These are phyloP conservation scores for Ictalurus punctatus DNA, from an alignment of 2,113 vertebrate genomes.

Conservation along the genomic window DNA sequence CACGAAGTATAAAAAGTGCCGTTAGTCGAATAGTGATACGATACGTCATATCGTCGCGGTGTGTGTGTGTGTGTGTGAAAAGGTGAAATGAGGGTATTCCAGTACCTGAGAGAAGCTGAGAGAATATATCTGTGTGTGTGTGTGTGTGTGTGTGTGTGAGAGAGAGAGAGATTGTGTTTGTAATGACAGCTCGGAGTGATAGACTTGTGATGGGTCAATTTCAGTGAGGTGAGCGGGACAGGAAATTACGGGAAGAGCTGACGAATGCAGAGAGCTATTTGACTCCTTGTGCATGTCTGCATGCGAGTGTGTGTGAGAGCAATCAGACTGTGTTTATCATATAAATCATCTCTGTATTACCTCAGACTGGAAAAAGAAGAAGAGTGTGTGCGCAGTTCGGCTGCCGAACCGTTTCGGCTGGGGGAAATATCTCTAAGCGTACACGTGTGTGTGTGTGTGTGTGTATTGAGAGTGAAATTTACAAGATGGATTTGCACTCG, in stretches of 20 bases:
- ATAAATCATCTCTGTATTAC: conserved; percentile 50
- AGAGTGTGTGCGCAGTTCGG: background rate
- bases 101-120: conserved; percentile 1
- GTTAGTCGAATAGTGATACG: background rate
- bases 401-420: background rate
- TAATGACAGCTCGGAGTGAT: conserved; percentile 42
- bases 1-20: background rate
- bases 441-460: too few species aligned
- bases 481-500: background rate
- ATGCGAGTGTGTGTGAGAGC: conserved; percentile 15
- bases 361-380: background rate
- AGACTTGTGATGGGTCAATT: conserved; percentile 48
- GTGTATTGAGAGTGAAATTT: background rate
- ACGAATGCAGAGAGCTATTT: conserved; percentile 31
- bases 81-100: conserved; percentile 21
- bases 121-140: background rate
- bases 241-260: conserved; percentile 43
- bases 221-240: conserved; percentile 28
- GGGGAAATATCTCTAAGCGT: background rate
- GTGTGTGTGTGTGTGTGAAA: conserved; percentile 26
- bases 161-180: conserved; percentile 38
- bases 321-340: conserved; percentile 49
- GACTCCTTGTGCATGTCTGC: conserved; percentile 23
- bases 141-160: conserved; percentile 16
- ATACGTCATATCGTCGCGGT: background rate